Base-by-base conservation (phyloP, 2,113 vertebrate genomes). In the Sphaerodactylus townsendi region DNA sequence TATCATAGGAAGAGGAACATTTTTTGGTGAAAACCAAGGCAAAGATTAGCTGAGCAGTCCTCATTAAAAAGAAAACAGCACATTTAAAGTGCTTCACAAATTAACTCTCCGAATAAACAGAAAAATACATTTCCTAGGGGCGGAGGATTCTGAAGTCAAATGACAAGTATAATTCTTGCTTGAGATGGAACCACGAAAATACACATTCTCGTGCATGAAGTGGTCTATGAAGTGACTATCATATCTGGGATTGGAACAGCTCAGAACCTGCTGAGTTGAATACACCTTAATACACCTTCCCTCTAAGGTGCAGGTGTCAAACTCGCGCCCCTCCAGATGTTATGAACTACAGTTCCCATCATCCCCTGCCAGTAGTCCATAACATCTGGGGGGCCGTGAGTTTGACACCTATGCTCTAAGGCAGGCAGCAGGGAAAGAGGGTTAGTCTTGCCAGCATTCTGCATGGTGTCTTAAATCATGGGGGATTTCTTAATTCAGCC, bases 1-100 rank as follows among this genome's bases (percentile, higher is more conserved):
- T 99, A 91, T 66, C 37, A 84, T 13, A 80, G 77, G 86, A 81
- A 83, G 64, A 75, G 14, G 78, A 91, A 6, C 0, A 44, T 56
- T 66, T n/a, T 76, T 62, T 9, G 25, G 59, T 62, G 28, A 25
- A 59, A 39, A 10, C 1, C 41, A 11, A 23, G 79, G 25, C 71
- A 77, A 0, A 39, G 44, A n/a, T 69, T 56, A 25, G 17, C 30
- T 28, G 50, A 84, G 28, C 30, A 1, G 37, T 44, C 13, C 44
- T 66, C 65, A 14, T 33, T 33, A n/a, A 13, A 33, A 33, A 66
- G 65, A 66, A 33, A 66, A 2, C 2, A 82, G 2, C n/a, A 39
- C 81, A 17, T 87, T 77, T 53, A 10, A 46, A 59, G 15, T 53
- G 9, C 1, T 78, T 2, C 7, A 62, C 2, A 53, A 79, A 82